phyloP scores from a whole-genome alignment of 2,113 vertebrate genomes.

The Hoplias malabaricus region DNA sequence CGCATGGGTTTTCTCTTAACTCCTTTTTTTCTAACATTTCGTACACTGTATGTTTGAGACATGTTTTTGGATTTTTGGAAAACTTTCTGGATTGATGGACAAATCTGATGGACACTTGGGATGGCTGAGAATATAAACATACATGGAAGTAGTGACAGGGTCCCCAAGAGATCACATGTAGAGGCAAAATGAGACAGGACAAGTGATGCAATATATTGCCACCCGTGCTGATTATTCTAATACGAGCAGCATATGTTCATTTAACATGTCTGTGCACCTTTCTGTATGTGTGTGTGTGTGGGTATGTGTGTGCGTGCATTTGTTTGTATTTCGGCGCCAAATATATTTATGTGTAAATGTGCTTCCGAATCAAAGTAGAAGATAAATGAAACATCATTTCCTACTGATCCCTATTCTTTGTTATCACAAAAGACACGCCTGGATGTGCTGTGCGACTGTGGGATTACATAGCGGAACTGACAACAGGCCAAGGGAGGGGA shows the following conservation, averaged over 20 bases:
- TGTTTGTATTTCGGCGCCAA: not conserved
- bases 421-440: not conserved
- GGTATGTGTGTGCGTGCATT: not conserved
- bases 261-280: not conserved
- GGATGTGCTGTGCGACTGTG: not conserved
- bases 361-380: not conserved
- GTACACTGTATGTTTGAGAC: too few species aligned
- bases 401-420: not conserved
- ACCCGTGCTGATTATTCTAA: not conserved
- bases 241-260: slow-evolving; percentile 11
- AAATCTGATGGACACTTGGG: too few species aligned
- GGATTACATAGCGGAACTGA: not conserved
- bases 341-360: not conserved
- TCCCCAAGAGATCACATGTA: not conserved
- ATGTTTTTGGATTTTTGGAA: too few species aligned
- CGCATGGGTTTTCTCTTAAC: too few species aligned
- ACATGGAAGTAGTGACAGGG: not conserved
- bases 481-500: not conserved
- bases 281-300: not conserved
- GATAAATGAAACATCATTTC: not conserved
- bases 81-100: too few species aligned
- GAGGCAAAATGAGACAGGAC: not conserved
- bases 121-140: not conserved
- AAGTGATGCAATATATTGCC: not conserved
- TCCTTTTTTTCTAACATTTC: too few species aligned